Evolutionary conservation across 1,140 invertebrate species (phyloP).

Genomic region (Monomorium pharaonis): DNA sequence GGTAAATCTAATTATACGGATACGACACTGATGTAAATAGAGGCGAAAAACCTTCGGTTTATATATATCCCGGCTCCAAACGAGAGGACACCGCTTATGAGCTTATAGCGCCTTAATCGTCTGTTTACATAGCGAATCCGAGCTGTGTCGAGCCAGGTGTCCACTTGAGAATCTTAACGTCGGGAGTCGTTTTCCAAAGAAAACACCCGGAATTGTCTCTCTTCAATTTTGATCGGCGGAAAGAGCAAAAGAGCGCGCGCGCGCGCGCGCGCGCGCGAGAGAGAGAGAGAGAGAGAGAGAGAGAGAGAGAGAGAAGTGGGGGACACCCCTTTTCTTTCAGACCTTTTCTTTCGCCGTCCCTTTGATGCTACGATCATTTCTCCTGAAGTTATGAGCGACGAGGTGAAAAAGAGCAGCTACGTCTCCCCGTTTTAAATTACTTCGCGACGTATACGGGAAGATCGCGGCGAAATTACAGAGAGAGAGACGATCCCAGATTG

Average conservation of each 20-base stretch:
- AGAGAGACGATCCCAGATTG: not conserved
- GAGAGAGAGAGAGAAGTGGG: no score
- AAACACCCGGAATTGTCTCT: not conserved
- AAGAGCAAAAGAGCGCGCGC: no score
- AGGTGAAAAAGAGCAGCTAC: not conserved
- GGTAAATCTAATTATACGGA: not conserved
- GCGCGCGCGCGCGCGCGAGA: no score
- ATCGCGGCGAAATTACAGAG: not conserved
- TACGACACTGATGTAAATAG: not conserved
- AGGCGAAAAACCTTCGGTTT: not conserved
- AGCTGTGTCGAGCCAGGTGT: not conserved
- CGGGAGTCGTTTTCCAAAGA: not conserved
- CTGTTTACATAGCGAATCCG: constrained; percentile 12
- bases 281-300: no score
- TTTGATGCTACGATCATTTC: not conserved
- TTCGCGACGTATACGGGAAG: not conserved
- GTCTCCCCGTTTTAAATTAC: not conserved
- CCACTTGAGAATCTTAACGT: not conserved
- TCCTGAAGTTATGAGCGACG: not conserved
- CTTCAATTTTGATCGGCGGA: not conserved
- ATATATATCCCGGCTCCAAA: not conserved
- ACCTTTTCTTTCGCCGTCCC: not conserved
- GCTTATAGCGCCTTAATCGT: constrained; percentile 16
- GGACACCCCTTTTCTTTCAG: not conserved
- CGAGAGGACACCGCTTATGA: not conserved